Percentiles rank a stretch among this genome's conserved stretches.
These are phyloP conservation scores for Cassiopea andromeda DNA, from an alignment of 30 jellyfish, hydroid and myxozoan genomes.

Conservation along the genomic window DNA sequence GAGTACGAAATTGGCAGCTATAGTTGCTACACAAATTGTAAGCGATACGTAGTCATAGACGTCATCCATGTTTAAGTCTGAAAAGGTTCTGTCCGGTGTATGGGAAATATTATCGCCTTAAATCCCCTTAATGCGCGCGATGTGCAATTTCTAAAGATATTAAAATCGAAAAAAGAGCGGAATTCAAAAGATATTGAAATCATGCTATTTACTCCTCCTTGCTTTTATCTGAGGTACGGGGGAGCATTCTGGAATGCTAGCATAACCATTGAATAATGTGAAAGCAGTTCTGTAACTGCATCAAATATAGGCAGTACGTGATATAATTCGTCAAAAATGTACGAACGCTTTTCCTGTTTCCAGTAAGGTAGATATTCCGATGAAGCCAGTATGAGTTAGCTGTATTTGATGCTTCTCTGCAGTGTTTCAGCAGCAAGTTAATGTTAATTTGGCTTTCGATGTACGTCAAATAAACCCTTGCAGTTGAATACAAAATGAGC, in stretches of 20 bases:
- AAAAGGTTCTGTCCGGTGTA: not conserved
- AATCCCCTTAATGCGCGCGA: not conserved
- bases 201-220: not conserved
- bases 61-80: conserved; percentile 8
- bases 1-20: conserved; percentile 7
- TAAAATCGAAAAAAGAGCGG: not conserved
- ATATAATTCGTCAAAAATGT: not conserved
- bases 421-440: too few species aligned
- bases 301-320: not conserved
- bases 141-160: conserved; percentile 1
- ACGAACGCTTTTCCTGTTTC: not conserved
- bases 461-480: too few species aligned
- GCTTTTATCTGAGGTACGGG: not conserved
- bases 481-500: too few species aligned
- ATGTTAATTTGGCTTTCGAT: too few species aligned
- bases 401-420: not conserved
- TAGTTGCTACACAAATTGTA: conserved; percentile 2
- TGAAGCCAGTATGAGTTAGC: not conserved
- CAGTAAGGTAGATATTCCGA: not conserved
- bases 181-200: conserved; percentile 3
- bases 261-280: not conserved
- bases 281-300: not conserved
- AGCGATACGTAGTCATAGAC: conserved; percentile 4
- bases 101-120: not conserved
- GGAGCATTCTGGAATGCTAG: not conserved